Evolutionary conservation across 2,113 vertebrate genomes (phyloP), one percentile per base, ranked within the genome.

Genomic region (Microcebus griseorufus): DNA sequence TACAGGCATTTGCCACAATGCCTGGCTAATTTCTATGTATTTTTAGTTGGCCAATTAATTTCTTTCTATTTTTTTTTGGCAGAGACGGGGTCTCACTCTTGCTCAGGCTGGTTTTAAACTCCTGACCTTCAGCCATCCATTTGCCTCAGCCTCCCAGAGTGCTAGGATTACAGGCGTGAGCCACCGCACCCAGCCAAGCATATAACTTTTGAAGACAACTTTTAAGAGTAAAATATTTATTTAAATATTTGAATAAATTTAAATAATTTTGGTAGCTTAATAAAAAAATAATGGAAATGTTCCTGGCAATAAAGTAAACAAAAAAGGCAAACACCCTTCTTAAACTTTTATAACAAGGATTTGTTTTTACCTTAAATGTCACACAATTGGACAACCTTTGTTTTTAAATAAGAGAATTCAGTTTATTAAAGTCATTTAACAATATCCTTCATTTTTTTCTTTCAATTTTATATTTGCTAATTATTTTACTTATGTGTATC

Each of bases 361-460:
- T 87, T 79, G 79, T 93, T 83, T 58, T 58, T 22, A 58, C 11
- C 37, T 3, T 80, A 48, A 93, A 84, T 51, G 80, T 93, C 53
- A 93, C 9, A 70, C 1, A 75, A 85, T 69, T 17, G 18, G 14
- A 53, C n/a, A 80, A 95, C 34, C 29, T 91, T 79, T 85, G 7
- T 60, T 91, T 87, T 88, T 72, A 88, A 93, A 76, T 83, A 53
- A 51, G 22, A 85, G 18, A 88, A 91, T 55, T 75, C n/a, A 88
- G 14, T 80, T 79, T 95, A 76, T 48, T 89, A 84, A 22, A 42
- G 37, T 87, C 51, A 69, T 42, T 93, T 93, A 94, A 80, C 29
- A 96, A 10, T 45, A 80, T 32, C 27, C 27, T 83, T 93, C 92
- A 29, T 45, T 80, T 65, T n/a, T 82, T 92, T 78, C 73, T 84